Evolutionary conservation across 2,113 vertebrate genomes (phyloP), one percentile per base, ranked within the genome.

Genomic region (Seriola quinqueradiata): DNA sequence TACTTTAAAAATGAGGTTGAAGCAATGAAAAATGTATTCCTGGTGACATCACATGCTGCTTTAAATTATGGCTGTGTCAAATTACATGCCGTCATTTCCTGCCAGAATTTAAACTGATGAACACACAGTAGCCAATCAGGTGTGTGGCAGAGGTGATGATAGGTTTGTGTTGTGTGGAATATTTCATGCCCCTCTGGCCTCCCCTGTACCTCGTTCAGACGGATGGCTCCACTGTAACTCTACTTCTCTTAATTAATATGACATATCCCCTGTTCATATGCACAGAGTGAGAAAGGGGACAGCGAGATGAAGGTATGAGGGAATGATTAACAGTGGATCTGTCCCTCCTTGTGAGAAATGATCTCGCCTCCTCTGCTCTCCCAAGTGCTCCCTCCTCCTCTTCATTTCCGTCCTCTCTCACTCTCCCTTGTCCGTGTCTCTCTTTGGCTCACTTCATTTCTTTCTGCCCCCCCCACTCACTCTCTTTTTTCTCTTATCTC

Each of bases 241-340:
- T 89, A 82, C 91, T 92, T 78, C 84, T 92, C 86, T 90, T 94
- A 95, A 95, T 95, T 93, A 94, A 95, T 94, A 92, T 94, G 92
- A 95, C 94, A 95, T 82, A 92, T 93, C 89, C 88, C 80, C 87
- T 72, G 91, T 92, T 93, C 88, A 85, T 94, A 97, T 96, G 92
- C 93, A 96, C 96, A 96, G 95, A 96, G 95, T 94, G 81, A 90
- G 75, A 75, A 81, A 75, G 89, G 79, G 82, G 88, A 83, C 75
- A 57, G 79, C 28, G 61, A 83, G 82, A 85, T 80, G 89, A 87
- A 87, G 96, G 96, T 96, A 97, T 95, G 95, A 96, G 95, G 93
- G 91, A 90, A 96, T 98, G 97, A 98, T 98, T 97, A 98, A 97
- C 95, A 95, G 96, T 93, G 81, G 84, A 91, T 88, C 86, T 71